Base-by-base conservation (phyloP, 23 tunicate genomes). In the Ciona savignyi region DNA sequence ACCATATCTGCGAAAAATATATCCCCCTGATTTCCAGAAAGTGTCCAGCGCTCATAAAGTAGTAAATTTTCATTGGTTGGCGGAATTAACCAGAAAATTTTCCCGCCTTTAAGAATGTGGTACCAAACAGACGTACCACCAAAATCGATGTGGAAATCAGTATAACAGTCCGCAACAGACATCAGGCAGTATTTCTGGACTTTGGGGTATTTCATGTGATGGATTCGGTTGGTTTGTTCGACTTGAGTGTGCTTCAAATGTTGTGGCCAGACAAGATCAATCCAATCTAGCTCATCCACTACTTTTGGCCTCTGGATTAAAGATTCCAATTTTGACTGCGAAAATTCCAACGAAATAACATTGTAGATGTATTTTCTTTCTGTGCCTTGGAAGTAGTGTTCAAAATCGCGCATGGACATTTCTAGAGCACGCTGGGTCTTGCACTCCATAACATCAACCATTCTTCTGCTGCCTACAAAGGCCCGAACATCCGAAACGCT, bases 121-220 rank as follows among this genome's bases (percentile, higher is more conserved):
- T 95, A 95, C 99, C 99, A 95, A 11, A 95, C 99, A 0, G 96
- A 88, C 3, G 99, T 95, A 11, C 99, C 99, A 4, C 99, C 99
- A 78, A 95, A 95, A 67, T 95, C 99, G 32, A 95, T 87, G 66
- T 95, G 99, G 66, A 88, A 95, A 62, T 88, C 96, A 27, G 99
- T 95, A 76, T 95, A 95, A 62, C 96, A 81, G 1, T 86, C 89
- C 2, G 82, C 84, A 6, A 90, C 96, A 0, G 99, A 95, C 89
- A 95, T 88, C 0, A 95, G 77, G 51, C 99, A 95, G 69, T 95
- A 95, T 70, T 95, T 95, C 51, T 95, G 96, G 0, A 88, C 97
- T 70, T 91, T 91, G 3, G 97, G 97, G 60, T 91, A 85, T 76
- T 84, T 91, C 91, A 85, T 85, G 32, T 74, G 30, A 27, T 80